A percentile compares a stretch with the other conserved stretches of the same genome.
phyloP scores from a whole-genome alignment of 2,797 vertebrate species.

The Botia kubotai region DNA sequence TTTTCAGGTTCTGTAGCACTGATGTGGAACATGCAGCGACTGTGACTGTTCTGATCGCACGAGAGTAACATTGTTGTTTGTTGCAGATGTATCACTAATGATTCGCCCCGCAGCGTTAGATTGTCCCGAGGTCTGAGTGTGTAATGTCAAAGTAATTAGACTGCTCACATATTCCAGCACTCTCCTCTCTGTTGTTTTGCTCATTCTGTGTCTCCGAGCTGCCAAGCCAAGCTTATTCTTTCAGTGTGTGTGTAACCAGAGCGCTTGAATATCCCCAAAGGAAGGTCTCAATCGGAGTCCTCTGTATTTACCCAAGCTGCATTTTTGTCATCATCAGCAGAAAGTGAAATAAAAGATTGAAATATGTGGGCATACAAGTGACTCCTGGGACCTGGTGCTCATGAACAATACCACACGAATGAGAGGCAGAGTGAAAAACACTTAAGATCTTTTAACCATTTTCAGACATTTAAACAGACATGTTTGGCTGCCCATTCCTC shows the following conservation, averaged over 20 bases:
- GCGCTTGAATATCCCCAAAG: slow-evolving; percentile 55
- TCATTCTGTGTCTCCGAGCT: slow-evolving; percentile 50
- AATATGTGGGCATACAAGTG: slow-evolving; percentile 72
- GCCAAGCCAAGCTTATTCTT: slow-evolving; percentile 60
- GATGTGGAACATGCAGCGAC: slow-evolving; percentile 14
- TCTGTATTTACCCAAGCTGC: slow-evolving; percentile 63
- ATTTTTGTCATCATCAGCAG: slow-evolving; percentile 71
- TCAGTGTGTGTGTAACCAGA: slow-evolving; percentile 59
- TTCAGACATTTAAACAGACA: slow-evolving; percentile 78
- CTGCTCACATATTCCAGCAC: slow-evolving; percentile 44
- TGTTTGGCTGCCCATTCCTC: slow-evolving; percentile 76
- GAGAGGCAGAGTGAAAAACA: slow-evolving; percentile 80
- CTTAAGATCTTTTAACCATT: slow-evolving; percentile 79
- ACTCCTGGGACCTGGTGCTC: slow-evolving; percentile 70
- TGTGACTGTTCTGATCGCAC: not conserved
- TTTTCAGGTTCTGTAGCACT: not conserved
- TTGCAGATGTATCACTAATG: slow-evolving; percentile 38
- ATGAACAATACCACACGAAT: slow-evolving; percentile 78
- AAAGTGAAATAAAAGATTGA: slow-evolving; percentile 73
- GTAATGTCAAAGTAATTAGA: slow-evolving; percentile 50
- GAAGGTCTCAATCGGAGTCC: slow-evolving; percentile 54
- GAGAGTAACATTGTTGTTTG: not conserved
- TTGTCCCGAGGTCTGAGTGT: slow-evolving; percentile 24
- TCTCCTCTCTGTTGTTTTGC: slow-evolving; percentile 51
- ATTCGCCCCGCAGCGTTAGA: not conserved